Evolutionary conservation across 92 coral and sea anemone genomes (phyloP).

Genomic region (Bergia puertoricense): DNA sequence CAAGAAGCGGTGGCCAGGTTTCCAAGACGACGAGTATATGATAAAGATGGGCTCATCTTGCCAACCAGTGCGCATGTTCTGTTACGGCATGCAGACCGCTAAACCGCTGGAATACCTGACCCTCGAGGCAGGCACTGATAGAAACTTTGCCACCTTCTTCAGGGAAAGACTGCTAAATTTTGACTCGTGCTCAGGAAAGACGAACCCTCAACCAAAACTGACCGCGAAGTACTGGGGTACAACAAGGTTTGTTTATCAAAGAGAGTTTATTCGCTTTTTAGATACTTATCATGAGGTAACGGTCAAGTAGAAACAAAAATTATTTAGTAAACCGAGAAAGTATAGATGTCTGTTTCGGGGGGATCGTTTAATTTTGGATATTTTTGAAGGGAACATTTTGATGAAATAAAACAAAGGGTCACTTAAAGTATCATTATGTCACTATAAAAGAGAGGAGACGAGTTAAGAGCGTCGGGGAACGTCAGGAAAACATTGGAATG

Average conservation of each 20-base stretch:
- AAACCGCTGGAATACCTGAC: slow-evolving; percentile 90
- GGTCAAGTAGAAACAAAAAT: neutral
- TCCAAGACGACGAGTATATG: slow-evolving; percentile 88
- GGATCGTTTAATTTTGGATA: too few species aligned
- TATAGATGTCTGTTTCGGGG: too few species aligned
- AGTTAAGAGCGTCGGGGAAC: neutral
- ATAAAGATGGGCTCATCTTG: slow-evolving; percentile 87
- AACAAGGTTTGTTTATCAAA: slow-evolving; percentile 65
- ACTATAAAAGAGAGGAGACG: too few species aligned
- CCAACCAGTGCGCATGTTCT: slow-evolving; percentile 89
- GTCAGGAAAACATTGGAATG: neutral
- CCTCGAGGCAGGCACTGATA: slow-evolving; percentile 82
- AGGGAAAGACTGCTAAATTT: slow-evolving; percentile 87
- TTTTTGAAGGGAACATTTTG: too few species aligned
- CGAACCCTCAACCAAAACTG: slow-evolving; percentile 83
- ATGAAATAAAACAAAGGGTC: too few species aligned
- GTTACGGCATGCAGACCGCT: slow-evolving; percentile 89
- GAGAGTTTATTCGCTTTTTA: neutral
- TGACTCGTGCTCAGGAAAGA: slow-evolving; percentile 84
- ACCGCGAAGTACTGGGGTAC: slow-evolving; percentile 98
- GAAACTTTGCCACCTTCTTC: slow-evolving; percentile 88
- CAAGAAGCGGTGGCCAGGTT: slow-evolving; percentile 88
- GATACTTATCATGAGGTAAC: too few species aligned
- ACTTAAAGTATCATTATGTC: too few species aligned
- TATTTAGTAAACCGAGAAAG: neutral